Evolutionary conservation across 2,888 invertebrate species (phyloP).

Genomic region (Eumacrocentrus americanus): DNA sequence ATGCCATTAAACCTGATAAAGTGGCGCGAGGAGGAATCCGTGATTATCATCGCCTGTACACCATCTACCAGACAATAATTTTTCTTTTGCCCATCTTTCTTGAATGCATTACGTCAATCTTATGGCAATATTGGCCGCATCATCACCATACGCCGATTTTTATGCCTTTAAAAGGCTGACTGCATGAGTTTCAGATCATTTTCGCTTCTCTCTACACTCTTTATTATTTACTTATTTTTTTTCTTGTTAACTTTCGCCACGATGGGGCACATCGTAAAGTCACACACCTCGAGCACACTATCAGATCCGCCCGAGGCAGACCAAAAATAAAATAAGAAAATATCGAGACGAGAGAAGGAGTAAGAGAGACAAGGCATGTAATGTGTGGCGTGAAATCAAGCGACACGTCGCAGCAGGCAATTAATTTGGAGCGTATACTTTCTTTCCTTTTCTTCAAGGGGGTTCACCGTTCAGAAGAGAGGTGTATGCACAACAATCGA

Average conservation of each 20-base stretch:
- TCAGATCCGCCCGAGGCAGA: neutral
- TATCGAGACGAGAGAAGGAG: neutral
- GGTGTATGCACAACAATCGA: neutral
- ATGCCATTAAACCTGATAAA: neutral
- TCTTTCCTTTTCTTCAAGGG: neutral
- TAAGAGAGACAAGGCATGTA: constrained; percentile 2
- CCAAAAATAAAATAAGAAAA: neutral
- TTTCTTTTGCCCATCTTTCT: constrained; percentile 6
- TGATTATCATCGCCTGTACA: neutral
- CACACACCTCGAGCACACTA: neutral
- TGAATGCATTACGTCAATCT: constrained; percentile 10
- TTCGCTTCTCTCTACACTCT: neutral
- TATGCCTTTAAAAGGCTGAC: constrained; percentile 24
- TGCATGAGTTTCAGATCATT: neutral
- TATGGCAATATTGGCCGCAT: constrained; percentile 19
- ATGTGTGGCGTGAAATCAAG: constrained; percentile 14
- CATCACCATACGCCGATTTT: neutral
- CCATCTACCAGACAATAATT: neutral
- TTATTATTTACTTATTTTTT: constrained; percentile 8
- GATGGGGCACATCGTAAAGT: neutral
- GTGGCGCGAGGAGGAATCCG: too few species aligned
- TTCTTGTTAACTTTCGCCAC: neutral
- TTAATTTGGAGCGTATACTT: neutral
- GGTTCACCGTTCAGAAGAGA: neutral
- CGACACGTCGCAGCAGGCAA: neutral